A percentile compares a stretch with the other conserved stretches of the same genome.
These are phyloP conservation scores for Tenebrosternarchus preto DNA, from an alignment of 2,113 vertebrate genomes.

Conservation along the genomic window DNA sequence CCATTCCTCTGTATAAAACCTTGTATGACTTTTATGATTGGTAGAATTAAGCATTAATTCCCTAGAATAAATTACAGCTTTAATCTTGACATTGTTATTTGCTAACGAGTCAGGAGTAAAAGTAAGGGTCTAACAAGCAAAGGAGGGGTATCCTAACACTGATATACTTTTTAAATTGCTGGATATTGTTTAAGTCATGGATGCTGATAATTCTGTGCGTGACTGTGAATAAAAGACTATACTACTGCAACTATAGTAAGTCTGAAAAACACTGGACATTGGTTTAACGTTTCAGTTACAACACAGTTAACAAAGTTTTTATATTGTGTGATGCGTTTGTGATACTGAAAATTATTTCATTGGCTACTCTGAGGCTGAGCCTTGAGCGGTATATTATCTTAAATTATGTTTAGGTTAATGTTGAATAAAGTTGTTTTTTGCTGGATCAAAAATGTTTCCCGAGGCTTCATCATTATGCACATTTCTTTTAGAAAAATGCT, in stretches of 20 bases:
- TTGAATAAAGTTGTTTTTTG: slow-evolving; percentile 66
- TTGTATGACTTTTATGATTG: no score
- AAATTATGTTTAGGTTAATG: slow-evolving; percentile 23
- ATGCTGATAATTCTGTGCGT: neutral
- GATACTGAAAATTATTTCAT: slow-evolving; percentile 52
- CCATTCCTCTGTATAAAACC: no score
- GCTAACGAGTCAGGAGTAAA: no score
- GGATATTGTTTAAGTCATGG: neutral
- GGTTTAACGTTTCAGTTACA: slow-evolving; percentile 30
- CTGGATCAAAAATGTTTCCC: slow-evolving; percentile 45
- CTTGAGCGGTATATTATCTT: slow-evolving; percentile 59
- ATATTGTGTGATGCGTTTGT: slow-evolving; percentile 34
- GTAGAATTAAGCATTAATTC: no score
- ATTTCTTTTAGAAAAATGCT: neutral
- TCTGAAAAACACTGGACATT: slow-evolving; percentile 63
- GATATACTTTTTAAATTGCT: no score
- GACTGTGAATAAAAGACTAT: neutral
- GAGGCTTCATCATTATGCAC: neutral
- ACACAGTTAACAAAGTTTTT: neutral
- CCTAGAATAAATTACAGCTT: neutral
- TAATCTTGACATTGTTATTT: no score
- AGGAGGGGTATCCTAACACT: neutral
- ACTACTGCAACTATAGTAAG: neutral
- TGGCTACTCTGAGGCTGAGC: slow-evolving; percentile 71
- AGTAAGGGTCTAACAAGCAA: no score